Evolutionary conservation across 2,113 vertebrate genomes (phyloP), one percentile per base, ranked within the genome.

Genomic region (Ranitomeya imitator): DNA sequence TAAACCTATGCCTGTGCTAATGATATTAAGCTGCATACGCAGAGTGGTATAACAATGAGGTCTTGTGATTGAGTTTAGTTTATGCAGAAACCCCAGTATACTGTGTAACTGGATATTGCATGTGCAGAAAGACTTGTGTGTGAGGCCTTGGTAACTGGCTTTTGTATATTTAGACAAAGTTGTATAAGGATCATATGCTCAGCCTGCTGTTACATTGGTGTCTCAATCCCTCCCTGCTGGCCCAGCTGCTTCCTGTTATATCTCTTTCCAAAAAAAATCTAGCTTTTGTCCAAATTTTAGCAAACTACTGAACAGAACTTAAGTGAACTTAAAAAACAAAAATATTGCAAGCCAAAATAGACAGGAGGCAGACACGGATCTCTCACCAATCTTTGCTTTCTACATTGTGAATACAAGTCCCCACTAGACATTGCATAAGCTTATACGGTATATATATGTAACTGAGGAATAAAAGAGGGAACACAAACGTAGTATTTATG

Each of bases 161-260:
- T 83, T 52, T 83, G 81, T 83, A 69, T 83, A 83, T 83, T 45
- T n/a, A 83, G 81, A 54, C 18, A 83, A 81, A 83, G 37, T 52
- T 52, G 60, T n/a, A 63, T n/a, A 51, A 21, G 61, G 81, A 83
- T 83, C 59, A 69, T 67, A 69, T 67, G 52, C 37, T 83, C 19
- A 54, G 59, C 61, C n/a, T 69, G 81, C 61, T 69, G 81, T 69
- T 67, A 65, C 61, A 14, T 78, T 88, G 74, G 81, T 84, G 81
- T 88, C 87, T 88, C 51, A 59, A 61, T 78, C 71, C 74, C 71
- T 61, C 67, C 54, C 69, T 37, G 37, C 85, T 18, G 85, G 6
- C 77, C 45, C 87, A 88, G 87, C 87, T 88, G 92, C 92, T 92
- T 91, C 90, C 88, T 90, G 81, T 83, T 69, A 54, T 69, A 67